A percentile compares a stretch with the other conserved stretches of the same genome.
Conservation (phyloP, 2,888 invertebrate species). For the Leucozona laternaria region DNA sequence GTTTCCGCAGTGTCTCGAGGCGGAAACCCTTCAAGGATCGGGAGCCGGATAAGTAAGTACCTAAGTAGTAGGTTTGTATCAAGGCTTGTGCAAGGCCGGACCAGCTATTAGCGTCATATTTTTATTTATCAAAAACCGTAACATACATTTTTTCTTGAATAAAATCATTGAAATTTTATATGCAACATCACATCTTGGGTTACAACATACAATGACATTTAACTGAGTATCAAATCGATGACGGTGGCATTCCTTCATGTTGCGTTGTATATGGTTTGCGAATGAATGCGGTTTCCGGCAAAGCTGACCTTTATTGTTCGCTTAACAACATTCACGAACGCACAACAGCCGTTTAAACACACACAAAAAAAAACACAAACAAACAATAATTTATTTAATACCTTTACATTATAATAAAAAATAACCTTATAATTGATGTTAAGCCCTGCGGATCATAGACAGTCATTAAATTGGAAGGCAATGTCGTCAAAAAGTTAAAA, state of each 20-base stretch:
- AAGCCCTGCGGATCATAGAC: conserved; percentile 48
- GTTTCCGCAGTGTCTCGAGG: too few species aligned
- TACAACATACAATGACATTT: not conserved
- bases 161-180: too few species aligned
- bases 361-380: not conserved
- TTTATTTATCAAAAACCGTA: too few species aligned
- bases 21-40: too few species aligned
- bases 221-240: not conserved
- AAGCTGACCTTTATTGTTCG: conserved; percentile 44
- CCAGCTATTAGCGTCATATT: too few species aligned
- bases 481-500: conserved; percentile 40
- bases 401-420: not conserved
- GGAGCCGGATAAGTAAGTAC: too few species aligned
- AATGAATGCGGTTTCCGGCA: conserved; percentile 49
- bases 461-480: conserved; percentile 66
- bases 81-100: too few species aligned
- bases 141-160: too few species aligned
- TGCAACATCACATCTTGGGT: not conserved
- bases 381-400: not conserved
- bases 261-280: not conserved
- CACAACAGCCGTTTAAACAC: conserved; percentile 20
- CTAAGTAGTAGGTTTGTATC: too few species aligned
- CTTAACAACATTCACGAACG: conserved; percentile 22
- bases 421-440: not conserved
- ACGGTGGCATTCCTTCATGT: not conserved